Percentiles rank a stretch among this genome's conserved stretches.
phyloP scores from a whole-genome alignment of 2,888 invertebrate genomes.

The Lampropteryx suffumata region DNA sequence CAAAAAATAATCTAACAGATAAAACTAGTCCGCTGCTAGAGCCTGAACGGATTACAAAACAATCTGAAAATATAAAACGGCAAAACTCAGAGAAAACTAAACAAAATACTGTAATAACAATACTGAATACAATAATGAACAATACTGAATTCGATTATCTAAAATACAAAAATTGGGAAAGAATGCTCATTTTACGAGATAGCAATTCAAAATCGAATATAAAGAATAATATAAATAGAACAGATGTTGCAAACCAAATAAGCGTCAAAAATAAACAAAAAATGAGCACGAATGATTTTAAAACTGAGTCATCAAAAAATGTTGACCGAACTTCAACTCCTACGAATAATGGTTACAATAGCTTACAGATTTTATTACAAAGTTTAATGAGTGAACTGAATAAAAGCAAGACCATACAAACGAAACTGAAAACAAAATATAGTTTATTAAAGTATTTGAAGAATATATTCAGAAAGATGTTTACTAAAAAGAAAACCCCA shows the following conservation, averaged over 20 bases:
- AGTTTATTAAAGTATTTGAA: slow-evolving; percentile 53
- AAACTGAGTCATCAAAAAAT: neutral
- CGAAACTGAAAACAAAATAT: slow-evolving; percentile 37
- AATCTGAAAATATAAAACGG: neutral
- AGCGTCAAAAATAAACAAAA: slow-evolving; percentile 35
- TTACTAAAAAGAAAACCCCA: slow-evolving; percentile 38
- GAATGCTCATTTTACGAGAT: slow-evolving; percentile 32
- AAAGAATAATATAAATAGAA: slow-evolving; percentile 5
- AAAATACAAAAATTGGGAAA: slow-evolving; percentile 38
- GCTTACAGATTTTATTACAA: slow-evolving; percentile 27
- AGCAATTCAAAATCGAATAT: slow-evolving; percentile 15
- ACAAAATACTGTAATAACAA: neutral
- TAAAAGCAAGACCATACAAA: slow-evolving; percentile 29
- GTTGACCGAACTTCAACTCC: neutral
- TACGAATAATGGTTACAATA: neutral
- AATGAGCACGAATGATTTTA: slow-evolving; percentile 31
- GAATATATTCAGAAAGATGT: slow-evolving; percentile 54
- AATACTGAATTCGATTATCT: slow-evolving; percentile 31
- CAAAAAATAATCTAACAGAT: neutral
- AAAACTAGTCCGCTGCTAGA: neutral
- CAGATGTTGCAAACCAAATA: slow-evolving; percentile 31
- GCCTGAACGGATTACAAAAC: neutral
- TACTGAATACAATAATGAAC: slow-evolving; percentile 3
- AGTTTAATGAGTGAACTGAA: slow-evolving; percentile 32
- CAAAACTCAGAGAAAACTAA: neutral